Evolutionary conservation across 2,797 vertebrate species (phyloP).

Genomic region (Erithacus rubecula): DNA sequence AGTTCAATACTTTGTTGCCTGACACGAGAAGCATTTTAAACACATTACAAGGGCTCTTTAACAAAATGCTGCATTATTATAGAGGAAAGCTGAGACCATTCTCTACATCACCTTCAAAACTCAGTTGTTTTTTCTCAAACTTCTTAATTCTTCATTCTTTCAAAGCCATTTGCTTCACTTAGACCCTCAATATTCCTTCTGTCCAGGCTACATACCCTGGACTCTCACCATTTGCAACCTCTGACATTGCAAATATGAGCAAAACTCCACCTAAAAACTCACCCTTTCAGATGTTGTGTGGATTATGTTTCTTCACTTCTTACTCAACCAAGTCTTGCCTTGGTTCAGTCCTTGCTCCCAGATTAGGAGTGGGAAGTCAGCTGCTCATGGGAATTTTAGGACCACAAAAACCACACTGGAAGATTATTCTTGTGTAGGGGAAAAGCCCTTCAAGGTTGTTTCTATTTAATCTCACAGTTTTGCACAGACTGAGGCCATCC

Average conservation of each 20-base stretch:
- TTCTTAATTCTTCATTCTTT: background rate
- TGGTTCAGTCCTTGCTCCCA: background rate
- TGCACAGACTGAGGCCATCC: background rate
- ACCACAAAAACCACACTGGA: background rate
- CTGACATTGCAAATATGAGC: background rate
- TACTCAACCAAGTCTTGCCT: background rate
- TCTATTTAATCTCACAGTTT: background rate
- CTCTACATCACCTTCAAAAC: background rate
- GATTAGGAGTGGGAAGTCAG: background rate
- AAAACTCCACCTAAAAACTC: accelerated
- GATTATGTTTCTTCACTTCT: background rate
- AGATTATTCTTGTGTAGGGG: background rate
- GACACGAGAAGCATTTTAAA: background rate
- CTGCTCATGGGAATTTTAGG: background rate
- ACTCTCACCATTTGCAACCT: background rate
- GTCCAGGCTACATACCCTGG: background rate
- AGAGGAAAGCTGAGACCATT: background rate
- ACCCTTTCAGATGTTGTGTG: background rate
- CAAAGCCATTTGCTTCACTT: background rate
- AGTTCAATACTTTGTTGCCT: background rate
- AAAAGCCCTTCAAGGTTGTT: background rate
- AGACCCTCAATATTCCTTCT: background rate
- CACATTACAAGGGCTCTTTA: background rate
- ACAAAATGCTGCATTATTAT: background rate
- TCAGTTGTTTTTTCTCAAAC: background rate